Base-by-base conservation (phyloP, 2,113 vertebrate genomes). In the Lagopus muta region DNA sequence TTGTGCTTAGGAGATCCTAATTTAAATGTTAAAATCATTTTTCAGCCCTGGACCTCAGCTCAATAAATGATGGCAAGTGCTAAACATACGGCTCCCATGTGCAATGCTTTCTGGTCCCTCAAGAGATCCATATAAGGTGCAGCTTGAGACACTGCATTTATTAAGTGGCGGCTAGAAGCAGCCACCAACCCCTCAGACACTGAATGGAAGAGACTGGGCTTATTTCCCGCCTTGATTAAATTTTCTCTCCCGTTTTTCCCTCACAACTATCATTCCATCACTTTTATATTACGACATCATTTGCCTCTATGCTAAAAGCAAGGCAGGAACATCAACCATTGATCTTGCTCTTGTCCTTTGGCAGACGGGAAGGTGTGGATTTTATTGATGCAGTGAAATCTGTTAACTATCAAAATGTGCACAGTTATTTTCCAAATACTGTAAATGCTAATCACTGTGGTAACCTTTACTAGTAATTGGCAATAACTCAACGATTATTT, bases 21-120 rank as follows among this genome's bases (percentile, higher is more conserved):
- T 81, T 81, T 86, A 89, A 89, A 64, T 72, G 88, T 67, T 95
- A 60, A 62, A 73, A 74, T 80, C 86, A 60, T 58, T 90, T 89
- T 89, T 89, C 54, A 87, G 74, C 74, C 70, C 65, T 74, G 89
- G 89, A 66, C 74, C 40, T 92, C 77, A 20, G 45, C 42, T 85
- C 91, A 86, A 80, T 54, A 88, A 89, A 62, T 25, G 82, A 89
- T 80, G 85, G 79, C 64, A 90, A 89, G 83, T 2, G 2, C 76
- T 84, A 86, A 93, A 92, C 89, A 90, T 86, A 86, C 72, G 83
- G 90, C 92, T 95, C 83, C 92, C 84, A 80, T 20, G 87, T 89
- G 89, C 92, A 77, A 60, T 52, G 72, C 21, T 80, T 74, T 36
- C 85, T 86, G 87, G 60, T 92, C 82, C 86, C 72, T 50, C 55